These are phyloP conservation scores for Melieria picta DNA, from an alignment of 2,888 invertebrate genomes.

Conservation along the genomic window DNA sequence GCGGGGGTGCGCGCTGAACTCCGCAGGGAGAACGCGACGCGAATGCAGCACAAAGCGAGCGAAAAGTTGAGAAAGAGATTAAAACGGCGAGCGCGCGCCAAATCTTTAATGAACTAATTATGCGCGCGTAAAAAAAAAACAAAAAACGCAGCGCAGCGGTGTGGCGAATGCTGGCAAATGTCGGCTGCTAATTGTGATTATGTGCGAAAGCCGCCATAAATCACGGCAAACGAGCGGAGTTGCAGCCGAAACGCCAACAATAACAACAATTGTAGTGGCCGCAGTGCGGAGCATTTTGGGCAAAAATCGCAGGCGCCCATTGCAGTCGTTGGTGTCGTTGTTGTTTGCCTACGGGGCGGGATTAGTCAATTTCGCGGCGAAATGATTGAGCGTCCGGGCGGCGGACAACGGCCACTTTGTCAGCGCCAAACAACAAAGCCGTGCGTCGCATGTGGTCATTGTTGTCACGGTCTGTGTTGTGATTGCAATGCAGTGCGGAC, in stretches of 20 bases:
- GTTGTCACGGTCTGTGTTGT: background rate
- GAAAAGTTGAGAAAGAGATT: background rate
- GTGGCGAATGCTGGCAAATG: background rate
- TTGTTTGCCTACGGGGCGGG: constrained; percentile 19
- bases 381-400: constrained; percentile 19
- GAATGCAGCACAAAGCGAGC: background rate
- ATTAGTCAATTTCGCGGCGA: constrained; percentile 31
- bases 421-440: constrained; percentile 2
- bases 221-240: constrained; percentile 7
- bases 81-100: background rate
- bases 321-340: background rate
- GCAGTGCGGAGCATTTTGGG: background rate
- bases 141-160: background rate
- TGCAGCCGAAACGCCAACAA: background rate
- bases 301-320: background rate
- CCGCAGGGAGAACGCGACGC: background rate
- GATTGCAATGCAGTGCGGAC: constrained; percentile 7
- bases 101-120: constrained; percentile 1
- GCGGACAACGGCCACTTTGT: background rate
- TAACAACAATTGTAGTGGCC: background rate
- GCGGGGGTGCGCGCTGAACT: too few species aligned
- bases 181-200: constrained; percentile 18
- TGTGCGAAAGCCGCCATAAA: constrained; percentile 12
- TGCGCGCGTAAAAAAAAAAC: background rate
- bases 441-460: background rate